Conservation (phyloP, 2,797 vertebrate species). For the Lycodopsis pacificus region DNA sequence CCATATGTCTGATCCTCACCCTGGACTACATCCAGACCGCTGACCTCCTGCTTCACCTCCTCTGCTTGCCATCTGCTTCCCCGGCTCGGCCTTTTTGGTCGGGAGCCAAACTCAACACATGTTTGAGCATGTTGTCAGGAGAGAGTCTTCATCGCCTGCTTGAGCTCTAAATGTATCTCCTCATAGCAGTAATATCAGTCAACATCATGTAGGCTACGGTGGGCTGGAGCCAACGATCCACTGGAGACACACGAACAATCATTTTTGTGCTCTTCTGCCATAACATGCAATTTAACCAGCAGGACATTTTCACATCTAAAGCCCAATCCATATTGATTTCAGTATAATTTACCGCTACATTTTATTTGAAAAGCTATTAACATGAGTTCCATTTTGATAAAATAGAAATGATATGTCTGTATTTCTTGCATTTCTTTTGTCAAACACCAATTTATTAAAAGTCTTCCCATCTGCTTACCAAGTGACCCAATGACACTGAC, state of each 20-base stretch:
- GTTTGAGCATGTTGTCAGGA: conserved; percentile 54
- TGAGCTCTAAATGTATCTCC: conserved; percentile 24
- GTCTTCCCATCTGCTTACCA: neutral
- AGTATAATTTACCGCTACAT: too few species aligned
- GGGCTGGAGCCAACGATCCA: neutral
- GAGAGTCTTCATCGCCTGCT: conserved; percentile 24
- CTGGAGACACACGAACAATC: neutral
- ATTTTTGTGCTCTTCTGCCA: neutral
- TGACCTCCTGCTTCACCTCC: conserved; percentile 59
- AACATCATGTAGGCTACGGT: neutral
- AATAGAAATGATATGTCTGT: neutral
- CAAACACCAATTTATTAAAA: neutral
- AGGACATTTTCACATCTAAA: too few species aligned
- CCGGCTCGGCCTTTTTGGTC: conserved; percentile 55
- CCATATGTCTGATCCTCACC: conserved; percentile 74
- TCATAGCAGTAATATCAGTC: conserved; percentile 6
- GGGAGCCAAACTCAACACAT: conserved; percentile 70
- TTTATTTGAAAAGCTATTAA: neutral
- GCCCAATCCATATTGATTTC: neutral
- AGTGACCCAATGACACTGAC: neutral
- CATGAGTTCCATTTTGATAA: neutral
- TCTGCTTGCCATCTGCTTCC: conserved; percentile 74
- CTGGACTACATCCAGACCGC: conserved; percentile 60
- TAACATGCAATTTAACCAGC: too few species aligned
- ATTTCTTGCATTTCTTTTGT: too few species aligned